Evolutionary conservation across 2,113 vertebrate genomes (phyloP).

Genomic region (Neolamprologus longior): DNA sequence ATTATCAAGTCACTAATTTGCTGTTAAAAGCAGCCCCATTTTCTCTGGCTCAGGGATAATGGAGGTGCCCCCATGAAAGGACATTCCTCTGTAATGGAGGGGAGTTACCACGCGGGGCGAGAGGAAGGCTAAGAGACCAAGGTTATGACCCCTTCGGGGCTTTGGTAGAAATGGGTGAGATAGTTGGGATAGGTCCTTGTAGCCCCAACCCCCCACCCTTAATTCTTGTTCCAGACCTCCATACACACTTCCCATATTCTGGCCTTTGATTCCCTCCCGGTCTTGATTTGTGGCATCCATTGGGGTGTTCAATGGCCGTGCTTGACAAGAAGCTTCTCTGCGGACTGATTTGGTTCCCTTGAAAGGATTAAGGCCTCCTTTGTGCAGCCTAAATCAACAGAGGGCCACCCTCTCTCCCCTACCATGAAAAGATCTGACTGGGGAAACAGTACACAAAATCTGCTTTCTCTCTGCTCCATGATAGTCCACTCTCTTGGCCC

Average conservation of each 20-base stretch:
- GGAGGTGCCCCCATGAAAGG: constrained; percentile 63
- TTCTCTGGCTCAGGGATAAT: constrained; percentile 58
- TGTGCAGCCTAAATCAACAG: constrained; percentile 95
- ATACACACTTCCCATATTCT: constrained; percentile 82
- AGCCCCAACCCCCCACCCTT: background rate
- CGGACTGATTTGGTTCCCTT: constrained; percentile 87
- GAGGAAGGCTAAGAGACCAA: constrained; percentile 16
- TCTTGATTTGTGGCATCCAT: constrained; percentile 85
- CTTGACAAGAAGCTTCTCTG: constrained; percentile 85
- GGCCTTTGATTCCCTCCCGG: constrained; percentile 84
- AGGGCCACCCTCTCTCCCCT: constrained; percentile 69
- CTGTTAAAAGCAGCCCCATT: constrained; percentile 67
- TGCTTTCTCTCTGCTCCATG: constrained; percentile 77
- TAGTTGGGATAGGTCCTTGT: constrained; percentile 54
- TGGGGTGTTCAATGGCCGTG: constrained; percentile 76
- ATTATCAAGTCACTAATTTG: constrained; percentile 74
- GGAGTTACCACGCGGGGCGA: constrained; percentile 54
- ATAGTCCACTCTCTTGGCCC: constrained; percentile 83
- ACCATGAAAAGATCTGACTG: constrained; percentile 77
- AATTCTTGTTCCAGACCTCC: constrained; percentile 6
- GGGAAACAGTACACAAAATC: constrained; percentile 90
- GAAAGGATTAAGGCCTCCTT: constrained; percentile 92
- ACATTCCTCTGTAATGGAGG: constrained; percentile 67
- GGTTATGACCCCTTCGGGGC: constrained; percentile 63
- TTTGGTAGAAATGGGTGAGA: constrained; percentile 53